phyloP scores from a whole-genome alignment of 2,113 vertebrate species.

The Actenoides hombroni region DNA sequence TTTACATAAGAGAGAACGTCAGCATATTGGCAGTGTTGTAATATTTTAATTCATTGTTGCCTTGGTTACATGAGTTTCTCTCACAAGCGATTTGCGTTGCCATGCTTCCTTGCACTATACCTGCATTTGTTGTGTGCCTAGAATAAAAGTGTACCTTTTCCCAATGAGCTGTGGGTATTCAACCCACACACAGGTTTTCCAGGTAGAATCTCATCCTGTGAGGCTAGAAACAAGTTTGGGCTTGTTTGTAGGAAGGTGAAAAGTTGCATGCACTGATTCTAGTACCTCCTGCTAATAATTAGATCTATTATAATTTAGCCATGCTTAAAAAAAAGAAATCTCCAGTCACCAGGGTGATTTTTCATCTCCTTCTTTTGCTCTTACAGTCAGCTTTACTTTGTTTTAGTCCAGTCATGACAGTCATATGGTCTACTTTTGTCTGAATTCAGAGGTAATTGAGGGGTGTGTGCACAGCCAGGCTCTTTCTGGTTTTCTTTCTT shows the following conservation, averaged over 20 bases:
- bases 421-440: background rate
- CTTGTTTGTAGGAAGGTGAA: background rate
- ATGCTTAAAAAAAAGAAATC: background rate
- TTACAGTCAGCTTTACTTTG: background rate
- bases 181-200: background rate
- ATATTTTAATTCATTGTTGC: background rate
- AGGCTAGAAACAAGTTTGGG: background rate
- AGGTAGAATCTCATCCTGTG: background rate
- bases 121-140: background rate
- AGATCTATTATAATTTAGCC: background rate
- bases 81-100: background rate
- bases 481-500: background rate
- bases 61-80: background rate
- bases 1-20: background rate
- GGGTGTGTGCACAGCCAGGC: accelerated
- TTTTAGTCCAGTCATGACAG: background rate
- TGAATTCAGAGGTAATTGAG: background rate
- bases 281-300: background rate
- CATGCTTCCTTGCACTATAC: background rate
- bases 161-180: background rate
- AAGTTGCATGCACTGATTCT: background rate
- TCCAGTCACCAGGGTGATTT: background rate
- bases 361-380: background rate
- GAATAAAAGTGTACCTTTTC: background rate
- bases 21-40: background rate